A percentile compares a stretch with the other conserved stretches of the same genome.
Conservation (phyloP, 2,888 invertebrate species). For the Amorpha juglandis region DNA sequence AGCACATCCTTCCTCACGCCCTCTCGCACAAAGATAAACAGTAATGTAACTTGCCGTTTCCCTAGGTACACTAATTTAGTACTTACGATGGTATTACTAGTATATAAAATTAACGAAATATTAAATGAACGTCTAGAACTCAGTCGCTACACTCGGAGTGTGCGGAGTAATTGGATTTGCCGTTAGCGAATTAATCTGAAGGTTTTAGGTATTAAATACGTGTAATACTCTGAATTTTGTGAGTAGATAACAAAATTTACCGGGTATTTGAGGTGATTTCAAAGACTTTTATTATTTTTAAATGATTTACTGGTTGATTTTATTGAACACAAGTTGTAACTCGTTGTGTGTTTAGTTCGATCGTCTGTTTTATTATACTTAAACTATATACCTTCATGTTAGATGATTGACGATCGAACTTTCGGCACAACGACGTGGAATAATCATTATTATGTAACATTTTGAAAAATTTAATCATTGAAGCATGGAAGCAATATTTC, state of each 20-base stretch:
- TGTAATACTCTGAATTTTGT: slow-evolving; percentile 78
- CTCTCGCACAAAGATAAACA: slow-evolving; percentile 82
- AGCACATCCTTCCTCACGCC: slow-evolving; percentile 85
- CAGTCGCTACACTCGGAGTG: slow-evolving; percentile 64
- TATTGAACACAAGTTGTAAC: slow-evolving; percentile 34
- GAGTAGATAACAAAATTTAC: slow-evolving; percentile 70
- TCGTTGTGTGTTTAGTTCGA: slow-evolving; percentile 43
- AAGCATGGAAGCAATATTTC: slow-evolving; percentile 15
- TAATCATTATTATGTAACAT: slow-evolving; percentile 30
- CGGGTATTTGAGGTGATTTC: slow-evolving; percentile 72
- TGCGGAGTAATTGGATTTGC: slow-evolving; percentile 50
- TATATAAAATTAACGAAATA: slow-evolving; percentile 74
- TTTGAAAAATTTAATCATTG: slow-evolving; percentile 15
- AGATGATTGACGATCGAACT: slow-evolving; percentile 35
- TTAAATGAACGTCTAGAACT: slow-evolving; percentile 66
- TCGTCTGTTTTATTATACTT: slow-evolving; percentile 38
- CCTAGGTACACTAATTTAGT: slow-evolving; percentile 71
- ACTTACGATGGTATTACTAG: slow-evolving; percentile 83
- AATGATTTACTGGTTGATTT: slow-evolving; percentile 45
- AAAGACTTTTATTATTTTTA: slow-evolving; percentile 41
- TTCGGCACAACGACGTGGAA: slow-evolving; percentile 30
- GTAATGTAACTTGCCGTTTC: slow-evolving; percentile 64
- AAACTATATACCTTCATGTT: slow-evolving; percentile 13
- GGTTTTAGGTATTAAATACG: slow-evolving; percentile 71
- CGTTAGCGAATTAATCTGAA: slow-evolving; percentile 70